A percentile compares a stretch with the other conserved stretches of the same genome.
Evolutionary conservation across 2,888 invertebrate genomes (phyloP).

Genomic region (Fragum fragum): DNA sequence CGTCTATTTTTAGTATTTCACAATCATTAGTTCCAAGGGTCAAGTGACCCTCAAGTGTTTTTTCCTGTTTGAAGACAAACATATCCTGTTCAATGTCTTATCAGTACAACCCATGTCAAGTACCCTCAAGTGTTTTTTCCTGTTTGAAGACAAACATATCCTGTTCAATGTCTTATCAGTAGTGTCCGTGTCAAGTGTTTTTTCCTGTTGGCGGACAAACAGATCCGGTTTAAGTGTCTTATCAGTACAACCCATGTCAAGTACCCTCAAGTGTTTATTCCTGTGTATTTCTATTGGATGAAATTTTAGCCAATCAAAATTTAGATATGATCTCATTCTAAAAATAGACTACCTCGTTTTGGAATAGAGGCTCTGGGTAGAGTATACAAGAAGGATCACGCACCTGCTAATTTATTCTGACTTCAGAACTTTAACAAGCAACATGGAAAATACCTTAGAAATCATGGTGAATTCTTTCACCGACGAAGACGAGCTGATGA

Average conservation of each 20-base stretch:
- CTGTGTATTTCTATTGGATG: neutral
- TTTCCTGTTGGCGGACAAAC: no score
- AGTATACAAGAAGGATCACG: conserved; percentile 20
- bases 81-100: no score
- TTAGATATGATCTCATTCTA: neutral
- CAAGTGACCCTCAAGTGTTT: neutral
- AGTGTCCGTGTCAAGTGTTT: neutral
- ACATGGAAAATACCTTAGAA: conserved; percentile 33
- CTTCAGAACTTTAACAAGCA: conserved; percentile 22
- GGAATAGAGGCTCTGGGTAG: conserved; percentile 17
- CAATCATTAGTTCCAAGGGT: neutral
- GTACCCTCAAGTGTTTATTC: neutral
- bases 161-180: neutral
- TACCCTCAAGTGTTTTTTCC: no score
- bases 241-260: no score
- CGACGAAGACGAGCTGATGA: conserved; percentile 32
- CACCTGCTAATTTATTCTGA: conserved; percentile 8
- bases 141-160: no score
- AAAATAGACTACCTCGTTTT: conserved; percentile 10
- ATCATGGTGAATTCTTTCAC: conserved; percentile 25
- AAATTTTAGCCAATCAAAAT: conserved; percentile 6
- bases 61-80: no score
- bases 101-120: no score
- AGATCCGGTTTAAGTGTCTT: neutral
- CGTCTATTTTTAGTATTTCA: no score